Evolutionary conservation across 2,888 invertebrate genomes (phyloP).

Genomic region (Sisyra nigra): DNA sequence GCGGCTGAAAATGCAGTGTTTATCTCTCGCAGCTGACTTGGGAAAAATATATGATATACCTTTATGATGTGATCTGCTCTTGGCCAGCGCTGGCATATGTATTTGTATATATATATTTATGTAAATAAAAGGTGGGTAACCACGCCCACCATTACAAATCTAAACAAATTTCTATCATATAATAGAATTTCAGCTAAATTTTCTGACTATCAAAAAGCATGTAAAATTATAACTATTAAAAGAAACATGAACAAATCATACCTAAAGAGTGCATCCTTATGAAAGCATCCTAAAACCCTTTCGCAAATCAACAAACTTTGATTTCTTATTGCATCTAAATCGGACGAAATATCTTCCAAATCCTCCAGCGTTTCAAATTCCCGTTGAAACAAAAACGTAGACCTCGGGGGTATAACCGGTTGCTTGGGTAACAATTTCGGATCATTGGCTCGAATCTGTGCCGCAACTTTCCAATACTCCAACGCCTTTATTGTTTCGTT

Average conservation of each 20-base stretch:
- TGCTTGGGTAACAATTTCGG: slow-evolving; percentile 27
- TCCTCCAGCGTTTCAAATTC: slow-evolving; percentile 64
- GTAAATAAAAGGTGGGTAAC: too few relatives aligned
- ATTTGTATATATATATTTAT: too few relatives aligned
- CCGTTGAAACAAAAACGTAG: slow-evolving; percentile 45
- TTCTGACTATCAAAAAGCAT: too few relatives aligned
- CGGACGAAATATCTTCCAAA: slow-evolving; percentile 53
- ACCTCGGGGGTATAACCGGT: slow-evolving; percentile 35
- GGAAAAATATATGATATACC: too few relatives aligned
- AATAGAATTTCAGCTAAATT: too few relatives aligned
- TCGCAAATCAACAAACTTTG: slow-evolving; percentile 80
- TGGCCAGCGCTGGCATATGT: too few relatives aligned
- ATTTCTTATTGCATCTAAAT: slow-evolving; percentile 72
- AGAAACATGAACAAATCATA: slow-evolving; percentile 9
- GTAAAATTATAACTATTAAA: too few relatives aligned
- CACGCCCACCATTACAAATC: too few relatives aligned
- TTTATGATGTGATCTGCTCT: too few relatives aligned
- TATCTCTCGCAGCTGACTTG: too few relatives aligned
- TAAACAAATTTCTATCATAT: too few relatives aligned
- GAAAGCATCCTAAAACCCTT: slow-evolving; percentile 68
- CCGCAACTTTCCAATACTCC: slow-evolving; percentile 66
- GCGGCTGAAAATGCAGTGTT: too few relatives aligned
- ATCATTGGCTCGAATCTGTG: slow-evolving; percentile 35
- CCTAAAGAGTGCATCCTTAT: slow-evolving; percentile 72
- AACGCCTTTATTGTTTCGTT: slow-evolving; percentile 57